Percentiles rank a stretch among this genome's conserved stretches.
phyloP scores from a whole-genome alignment of 2,797 vertebrate genomes.

The Chelon auratus region DNA sequence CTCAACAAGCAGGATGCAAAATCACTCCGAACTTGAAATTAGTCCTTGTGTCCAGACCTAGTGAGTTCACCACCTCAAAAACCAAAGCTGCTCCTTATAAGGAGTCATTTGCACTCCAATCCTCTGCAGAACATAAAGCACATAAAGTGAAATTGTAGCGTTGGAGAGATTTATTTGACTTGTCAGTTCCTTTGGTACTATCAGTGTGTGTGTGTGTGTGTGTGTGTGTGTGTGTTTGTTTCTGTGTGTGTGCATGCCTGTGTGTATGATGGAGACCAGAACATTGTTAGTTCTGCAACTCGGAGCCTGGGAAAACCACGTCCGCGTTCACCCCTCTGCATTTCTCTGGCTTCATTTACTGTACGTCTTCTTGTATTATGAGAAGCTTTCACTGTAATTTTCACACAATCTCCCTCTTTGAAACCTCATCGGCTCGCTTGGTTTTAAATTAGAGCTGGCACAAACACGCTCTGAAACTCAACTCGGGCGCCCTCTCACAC shows the following conservation, averaged over 20 bases:
- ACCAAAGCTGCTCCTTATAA: conserved; percentile 29
- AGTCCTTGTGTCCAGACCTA: conserved; percentile 10
- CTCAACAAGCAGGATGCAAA: conserved; percentile 20
- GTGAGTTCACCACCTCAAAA: not conserved
- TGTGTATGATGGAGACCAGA: conserved; percentile 48
- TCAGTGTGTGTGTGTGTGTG: not conserved
- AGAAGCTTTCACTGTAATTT: conserved; percentile 38
- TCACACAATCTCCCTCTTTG: conserved; percentile 43
- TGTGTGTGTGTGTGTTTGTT: conserved; percentile 16
- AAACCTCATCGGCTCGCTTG: conserved; percentile 30
- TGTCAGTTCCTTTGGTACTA: not conserved
- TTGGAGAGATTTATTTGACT: conserved; percentile 16
- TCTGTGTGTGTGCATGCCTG: not conserved
- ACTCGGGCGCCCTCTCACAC: conserved; percentile 24
- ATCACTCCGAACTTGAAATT: conserved; percentile 19
- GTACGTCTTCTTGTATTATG: conserved; percentile 44
- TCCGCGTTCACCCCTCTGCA: conserved; percentile 35
- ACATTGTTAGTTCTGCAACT: conserved; percentile 41
- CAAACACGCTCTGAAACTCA: conserved; percentile 47
- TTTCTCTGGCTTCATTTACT: conserved; percentile 55
- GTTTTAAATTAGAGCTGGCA: conserved; percentile 68
- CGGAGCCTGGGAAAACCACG: conserved; percentile 55
- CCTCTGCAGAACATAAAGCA: conserved; percentile 28
- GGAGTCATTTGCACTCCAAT: conserved; percentile 10
- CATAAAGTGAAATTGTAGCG: conserved; percentile 11